Evolutionary conservation across 30 jellyfish, hydroid and myxozoan genomes (phyloP), one percentile per base, ranked within the genome.

Genomic region (Turritopsis rubra): DNA sequence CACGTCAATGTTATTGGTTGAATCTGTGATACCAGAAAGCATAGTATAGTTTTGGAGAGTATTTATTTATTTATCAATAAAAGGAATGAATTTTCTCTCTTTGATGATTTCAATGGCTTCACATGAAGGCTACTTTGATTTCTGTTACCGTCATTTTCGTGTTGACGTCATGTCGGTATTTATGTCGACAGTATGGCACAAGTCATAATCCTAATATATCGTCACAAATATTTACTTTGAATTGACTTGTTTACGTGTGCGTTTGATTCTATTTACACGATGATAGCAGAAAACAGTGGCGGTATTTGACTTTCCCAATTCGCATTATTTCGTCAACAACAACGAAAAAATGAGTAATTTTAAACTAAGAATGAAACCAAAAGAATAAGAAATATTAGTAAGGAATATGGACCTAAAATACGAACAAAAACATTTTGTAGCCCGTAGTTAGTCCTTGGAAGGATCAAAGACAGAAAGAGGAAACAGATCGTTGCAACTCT

Each of bases 1-100:
- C 65, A n/a, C 53, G 27, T 74, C 82, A 8, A 24, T 74, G 53
- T 74, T 29, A 27, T 74, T 68, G 28, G 28, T 68, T 68, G 8
- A 27, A 68, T 17, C 28, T 68, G 28, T 41, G 18, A 74, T 74
- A n/a, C 82, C 82, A n/a, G 82, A 74, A 23, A 74, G 82, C 60
- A 74, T 21, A 21, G 53, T 74, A 23, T 74, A 74, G 65, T 8
- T n/a, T 74, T 21, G 9, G 77, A n/a, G 31, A 27, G 31, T 8
- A 23, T 27, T 68, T 68, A 68, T 27, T 27, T 68, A 1, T 68
- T 23, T 27, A 0, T 0, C 5, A 41, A 3, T 13, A 41, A 41
- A 13, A 41, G 60, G 60, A 41, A 41, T 3, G 60, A 41, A 41
- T 41, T 41, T 41, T 41, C 60, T 41, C 13, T 5, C 60, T 13